Base-by-base conservation (phyloP, 2,113 vertebrate species). In the Psephotus haematonotus region DNA sequence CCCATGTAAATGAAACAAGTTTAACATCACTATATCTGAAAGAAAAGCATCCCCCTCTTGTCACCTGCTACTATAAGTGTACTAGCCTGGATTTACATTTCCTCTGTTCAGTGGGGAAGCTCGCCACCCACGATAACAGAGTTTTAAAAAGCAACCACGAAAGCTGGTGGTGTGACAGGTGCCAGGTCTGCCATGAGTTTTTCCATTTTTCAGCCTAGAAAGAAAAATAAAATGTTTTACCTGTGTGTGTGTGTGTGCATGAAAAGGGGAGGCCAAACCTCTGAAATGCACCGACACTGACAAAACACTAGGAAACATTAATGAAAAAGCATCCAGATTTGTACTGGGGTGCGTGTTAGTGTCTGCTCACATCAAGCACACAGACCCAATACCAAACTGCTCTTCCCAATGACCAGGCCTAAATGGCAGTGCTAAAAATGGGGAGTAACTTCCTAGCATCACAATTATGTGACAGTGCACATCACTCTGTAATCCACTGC, bases 281-380 rank as follows among this genome's bases (percentile, higher is more conserved):
- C 82, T 82, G 92, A 88, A 82, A 72, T 20, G 29, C 43, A 79
- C 29, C 10, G 31, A 70, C 19, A 29, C 27, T 28, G 57, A 90
- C 49, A 77, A 69, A 81, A 47, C 65, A 31, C 24, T 29, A 50
- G 47, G n/a, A 90, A 85, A 92, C 35, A 82, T 6, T 52, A 89
- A 86, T 16, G 13, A 67, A 81, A 88, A 90, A 62, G 24, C 43
- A 80, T 35, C 43, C 5, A 4, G 41, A 39, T 75, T 74, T 81
- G 50, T 53, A 55, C 41, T 1, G 7, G 23, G 29, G 10, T 1
- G 18, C 0, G 6, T 1, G 28, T 24, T 23, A 2, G 13, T 52
- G 64, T 47, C 29, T 83, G 50, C 52, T 82, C 84, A 76, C 50
- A 83, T 20, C 13, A 70, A 44, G 47, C 52, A 90, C 27, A 46